Conservation (phyloP, 2,113 vertebrate species). For the Etheostoma spectabile region DNA sequence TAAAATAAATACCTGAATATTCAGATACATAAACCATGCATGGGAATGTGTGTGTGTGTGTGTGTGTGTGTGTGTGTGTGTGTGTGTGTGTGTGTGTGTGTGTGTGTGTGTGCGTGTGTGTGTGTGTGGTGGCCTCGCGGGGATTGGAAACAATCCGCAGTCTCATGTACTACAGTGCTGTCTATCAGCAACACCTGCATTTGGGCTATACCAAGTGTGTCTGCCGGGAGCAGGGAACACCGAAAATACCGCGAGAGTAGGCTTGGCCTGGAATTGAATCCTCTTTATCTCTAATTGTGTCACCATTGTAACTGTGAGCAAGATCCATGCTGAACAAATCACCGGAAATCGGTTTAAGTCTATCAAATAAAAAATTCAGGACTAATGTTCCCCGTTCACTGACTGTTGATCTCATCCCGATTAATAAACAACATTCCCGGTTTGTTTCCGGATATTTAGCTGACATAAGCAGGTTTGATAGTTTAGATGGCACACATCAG, state of each 20-base stretch:
- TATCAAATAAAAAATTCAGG: accelerated
- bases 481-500: conserved; percentile 22
- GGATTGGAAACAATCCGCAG: conserved; percentile 73
- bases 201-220: conserved; percentile 45
- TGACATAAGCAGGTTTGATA: conserved; percentile 49
- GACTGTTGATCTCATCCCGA: not conserved
- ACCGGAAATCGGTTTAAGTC: not conserved
- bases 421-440: not conserved
- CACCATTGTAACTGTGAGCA: not conserved
- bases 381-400: not conserved
- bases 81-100: conserved; percentile 6
- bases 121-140: conserved; percentile 44
- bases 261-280: not conserved
- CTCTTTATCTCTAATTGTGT: not conserved
- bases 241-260: conserved; percentile 63
- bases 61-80: not conserved
- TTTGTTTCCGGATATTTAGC: conserved; percentile 19
- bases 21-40: conserved; percentile 10
- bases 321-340: not conserved
- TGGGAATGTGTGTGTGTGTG: conserved; percentile 11
- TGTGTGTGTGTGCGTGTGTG: not conserved
- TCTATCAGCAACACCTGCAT: conserved; percentile 57
- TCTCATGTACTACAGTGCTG: conserved; percentile 67
- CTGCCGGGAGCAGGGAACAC: conserved; percentile 16
- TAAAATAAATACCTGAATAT: conserved; percentile 1